Conservation (phyloP, 92 coral and sea anemone genomes). For the Meandrina meandrites region DNA sequence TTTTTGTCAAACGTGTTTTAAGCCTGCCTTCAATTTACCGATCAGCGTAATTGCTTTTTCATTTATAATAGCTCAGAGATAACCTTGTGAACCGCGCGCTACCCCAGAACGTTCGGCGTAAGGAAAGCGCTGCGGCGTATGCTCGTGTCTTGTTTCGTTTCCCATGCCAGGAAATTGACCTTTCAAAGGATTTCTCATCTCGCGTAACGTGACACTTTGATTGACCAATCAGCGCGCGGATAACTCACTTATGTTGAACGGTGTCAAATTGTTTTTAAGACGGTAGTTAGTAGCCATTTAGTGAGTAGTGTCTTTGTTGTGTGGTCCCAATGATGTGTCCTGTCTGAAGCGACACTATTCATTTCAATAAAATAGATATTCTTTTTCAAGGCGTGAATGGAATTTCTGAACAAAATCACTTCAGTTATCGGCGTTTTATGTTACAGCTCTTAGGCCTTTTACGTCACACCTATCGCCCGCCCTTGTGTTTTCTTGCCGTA, state of each 20-base stretch:
- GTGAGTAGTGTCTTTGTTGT: constrained; percentile 72
- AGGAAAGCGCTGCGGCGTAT: constrained; percentile 32
- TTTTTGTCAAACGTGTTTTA: constrained; percentile 67
- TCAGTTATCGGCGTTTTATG: not conserved
- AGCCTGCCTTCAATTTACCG: constrained; percentile 72
- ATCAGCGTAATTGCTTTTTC: constrained; percentile 89
- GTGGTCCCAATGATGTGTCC: constrained; percentile 62
- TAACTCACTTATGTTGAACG: constrained; percentile 52
- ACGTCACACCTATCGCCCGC: constrained; percentile 4
- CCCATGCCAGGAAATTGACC: constrained; percentile 74
- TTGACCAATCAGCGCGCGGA: constrained; percentile 70
- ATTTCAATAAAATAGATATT: constrained; percentile 2
- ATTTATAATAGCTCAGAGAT: constrained; percentile 79
- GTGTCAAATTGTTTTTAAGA: constrained; percentile 95
- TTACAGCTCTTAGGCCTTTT: not conserved
- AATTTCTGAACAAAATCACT: constrained; percentile 20
- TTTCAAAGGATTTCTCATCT: constrained; percentile 49
- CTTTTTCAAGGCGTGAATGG: constrained; percentile 5
- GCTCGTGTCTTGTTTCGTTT: constrained; percentile 54
- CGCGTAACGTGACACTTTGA: constrained; percentile 35
- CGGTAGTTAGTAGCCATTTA: constrained; percentile 61
- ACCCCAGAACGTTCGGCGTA: constrained; percentile 49
- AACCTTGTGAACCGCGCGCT: constrained; percentile 77
- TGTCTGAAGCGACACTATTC: constrained; percentile 15
- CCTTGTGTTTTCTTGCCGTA: not conserved